Evolutionary conservation across 2,797 vertebrate species (phyloP), one percentile per base, ranked within the genome.

Genomic region (Neomorphus geoffroyi): DNA sequence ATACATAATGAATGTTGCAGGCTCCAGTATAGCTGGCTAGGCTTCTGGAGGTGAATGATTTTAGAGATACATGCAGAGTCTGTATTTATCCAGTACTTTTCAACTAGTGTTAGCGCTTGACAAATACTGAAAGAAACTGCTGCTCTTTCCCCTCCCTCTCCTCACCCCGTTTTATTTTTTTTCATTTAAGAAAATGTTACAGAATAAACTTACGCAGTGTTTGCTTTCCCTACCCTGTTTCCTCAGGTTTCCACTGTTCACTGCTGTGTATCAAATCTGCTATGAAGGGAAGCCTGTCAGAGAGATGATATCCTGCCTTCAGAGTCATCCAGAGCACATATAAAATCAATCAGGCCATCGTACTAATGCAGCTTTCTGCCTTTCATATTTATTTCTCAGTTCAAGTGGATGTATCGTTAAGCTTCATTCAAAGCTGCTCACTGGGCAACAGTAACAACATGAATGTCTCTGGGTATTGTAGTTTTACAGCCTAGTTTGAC

Each of bases 191-290:
- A 90, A 89, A 39, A 64, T 28, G 19, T 62, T 88, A 11, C 65
- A 69, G n/a, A 53, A 81, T 88, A 51, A 95, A 71, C 73, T 67
- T n/a, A 69, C 0, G 0, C 35, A 78, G 26, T 7, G 1, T 89
- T 82, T 69, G 2, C n/a, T 92, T 77, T 58, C 37, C 2, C 33
- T 26, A 18, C 56, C 35, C 18, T 62, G 21, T 90, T 86, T 90
- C 43, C 77, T 94, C 74, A 99, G 99, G 97, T 99, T 99, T 81
- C 99, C 99, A 0, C 96, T 99, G 33, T 99, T 99, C 78, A 98
- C 98, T 2, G 98, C 98, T 0, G 98, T 99, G 33, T 99, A 99
- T 96, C 98, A 98, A 96, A 99, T 99, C 97, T 99, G 99, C 97
- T 99, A 99, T 3, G 98, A 99, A 96, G 98, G 97, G 60, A 98